These are phyloP conservation scores for Bergia puertoricense DNA, from an alignment of 92 coral and sea anemone species.

Conservation along the genomic window DNA sequence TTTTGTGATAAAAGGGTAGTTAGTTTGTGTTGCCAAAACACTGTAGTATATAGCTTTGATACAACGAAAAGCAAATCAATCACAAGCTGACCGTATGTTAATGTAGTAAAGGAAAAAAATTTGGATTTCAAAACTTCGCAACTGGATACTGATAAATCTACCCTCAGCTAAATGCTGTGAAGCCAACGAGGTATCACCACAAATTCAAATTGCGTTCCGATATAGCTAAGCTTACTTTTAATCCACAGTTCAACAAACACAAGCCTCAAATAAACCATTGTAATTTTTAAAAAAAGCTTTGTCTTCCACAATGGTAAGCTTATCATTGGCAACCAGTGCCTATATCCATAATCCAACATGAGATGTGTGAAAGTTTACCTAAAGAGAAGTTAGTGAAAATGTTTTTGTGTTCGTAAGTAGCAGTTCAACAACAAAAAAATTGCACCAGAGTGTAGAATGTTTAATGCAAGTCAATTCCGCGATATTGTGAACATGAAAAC, in stretches of 20 bases:
- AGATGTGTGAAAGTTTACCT: neutral
- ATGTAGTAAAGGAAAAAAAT: neutral
- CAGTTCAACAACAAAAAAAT: neutral
- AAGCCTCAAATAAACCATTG: slow-evolving; percentile 19
- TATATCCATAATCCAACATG: neutral
- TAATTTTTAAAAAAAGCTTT: slow-evolving; percentile 11
- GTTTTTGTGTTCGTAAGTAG: neutral
- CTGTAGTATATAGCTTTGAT: neutral
- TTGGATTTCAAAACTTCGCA: slow-evolving; percentile 3
- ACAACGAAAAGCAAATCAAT: neutral
- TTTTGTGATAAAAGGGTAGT: neutral
- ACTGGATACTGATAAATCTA: neutral
- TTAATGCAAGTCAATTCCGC: neutral
- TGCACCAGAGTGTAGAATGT: neutral
- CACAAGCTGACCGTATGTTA: slow-evolving; percentile 7
- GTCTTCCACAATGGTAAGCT: neutral
- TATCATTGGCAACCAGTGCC: neutral
- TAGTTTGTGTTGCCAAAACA: neutral
- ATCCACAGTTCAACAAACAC: slow-evolving; percentile 29
- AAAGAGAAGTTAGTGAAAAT: neutral
- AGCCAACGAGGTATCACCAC: neutral
- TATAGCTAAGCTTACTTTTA: neutral
- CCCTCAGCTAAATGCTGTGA: neutral
- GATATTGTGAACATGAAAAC: neutral
- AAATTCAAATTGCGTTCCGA: slow-evolving; percentile 5